Conservation (phyloP, 2,113 vertebrate genomes). For the Poecilia latipinna region DNA sequence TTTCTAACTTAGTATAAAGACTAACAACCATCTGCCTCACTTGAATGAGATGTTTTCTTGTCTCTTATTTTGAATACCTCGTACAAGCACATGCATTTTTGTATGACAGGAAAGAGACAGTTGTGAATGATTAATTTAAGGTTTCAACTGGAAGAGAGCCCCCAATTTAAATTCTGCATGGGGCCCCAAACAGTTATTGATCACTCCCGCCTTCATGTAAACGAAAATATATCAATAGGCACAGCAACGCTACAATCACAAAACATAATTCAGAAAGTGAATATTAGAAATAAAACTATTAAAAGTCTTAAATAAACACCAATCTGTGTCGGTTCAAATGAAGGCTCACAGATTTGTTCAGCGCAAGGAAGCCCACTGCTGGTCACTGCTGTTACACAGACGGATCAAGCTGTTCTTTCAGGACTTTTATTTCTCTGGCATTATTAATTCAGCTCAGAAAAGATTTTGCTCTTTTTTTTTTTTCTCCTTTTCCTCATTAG, state of each 20-base stretch:
- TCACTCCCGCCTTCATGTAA: neutral
- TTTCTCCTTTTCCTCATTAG: conserved; percentile 64
- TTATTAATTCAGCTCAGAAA: conserved; percentile 80
- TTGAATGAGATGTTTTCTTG: too few species aligned
- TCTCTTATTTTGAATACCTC: too few species aligned
- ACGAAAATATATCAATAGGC: neutral
- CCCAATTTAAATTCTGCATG: too few species aligned
- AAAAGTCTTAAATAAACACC: conserved; percentile 52
- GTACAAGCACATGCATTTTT: too few species aligned
- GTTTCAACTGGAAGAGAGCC: too few species aligned
- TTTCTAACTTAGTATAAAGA: neutral
- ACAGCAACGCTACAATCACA: neutral
- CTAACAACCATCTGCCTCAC: too few species aligned
- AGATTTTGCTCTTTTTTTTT: conserved; percentile 52
- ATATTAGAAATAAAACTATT: conserved; percentile 29
- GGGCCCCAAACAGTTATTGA: too few species aligned
- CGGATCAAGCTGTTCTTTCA: conserved; percentile 69
- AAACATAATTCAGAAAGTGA: conserved; percentile 25
- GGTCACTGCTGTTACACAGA: conserved; percentile 57
- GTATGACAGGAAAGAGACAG: too few species aligned
- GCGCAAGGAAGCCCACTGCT: conserved; percentile 56
- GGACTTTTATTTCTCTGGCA: conserved; percentile 73
- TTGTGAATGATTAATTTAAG: too few species aligned
- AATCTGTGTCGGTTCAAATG: conserved; percentile 38
- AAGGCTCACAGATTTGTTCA: conserved; percentile 32